These are phyloP conservation scores for Heliothis virescens DNA, from an alignment of 1,140 invertebrate species.

Conservation along the genomic window DNA sequence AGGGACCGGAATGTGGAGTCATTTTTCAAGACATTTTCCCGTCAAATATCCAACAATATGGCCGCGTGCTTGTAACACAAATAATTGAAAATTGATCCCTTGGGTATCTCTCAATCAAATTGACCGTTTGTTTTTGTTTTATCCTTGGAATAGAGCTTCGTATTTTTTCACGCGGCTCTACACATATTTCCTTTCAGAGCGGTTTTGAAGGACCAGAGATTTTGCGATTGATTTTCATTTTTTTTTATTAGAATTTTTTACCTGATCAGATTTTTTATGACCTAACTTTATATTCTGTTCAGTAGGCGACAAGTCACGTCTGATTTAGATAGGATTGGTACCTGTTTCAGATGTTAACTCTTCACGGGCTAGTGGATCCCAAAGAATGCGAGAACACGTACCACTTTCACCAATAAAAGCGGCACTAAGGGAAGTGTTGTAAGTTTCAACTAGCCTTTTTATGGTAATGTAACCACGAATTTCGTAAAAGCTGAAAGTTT, in stretches of 20 bases:
- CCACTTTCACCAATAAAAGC: constrained; percentile 8
- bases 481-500: constrained; percentile 8
- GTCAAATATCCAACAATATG: constrained; percentile 47
- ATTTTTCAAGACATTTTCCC: constrained; percentile 45
- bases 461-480: neutral
- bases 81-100: constrained; percentile 48
- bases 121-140: constrained; percentile 30
- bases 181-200: constrained; percentile 5
- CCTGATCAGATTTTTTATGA: constrained; percentile 36
- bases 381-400: constrained; percentile 34
- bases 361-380: constrained; percentile 22
- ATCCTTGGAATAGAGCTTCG: neutral
- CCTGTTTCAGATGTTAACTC: constrained; percentile 40
- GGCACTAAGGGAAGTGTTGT: constrained; percentile 9
- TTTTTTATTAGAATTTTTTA: constrained; percentile 10
- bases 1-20: constrained; percentile 32
- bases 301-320: constrained; percentile 44
- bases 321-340: constrained; percentile 35
- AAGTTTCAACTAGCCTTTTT: constrained; percentile 10
- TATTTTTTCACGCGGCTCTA: constrained; percentile 1
- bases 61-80: constrained; percentile 39
- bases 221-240: neutral
- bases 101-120: constrained; percentile 42
- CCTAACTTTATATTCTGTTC: constrained; percentile 37
- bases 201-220: neutral